phyloP scores from a whole-genome alignment of 1,140 invertebrate species.

The Drosophila burlai region DNA sequence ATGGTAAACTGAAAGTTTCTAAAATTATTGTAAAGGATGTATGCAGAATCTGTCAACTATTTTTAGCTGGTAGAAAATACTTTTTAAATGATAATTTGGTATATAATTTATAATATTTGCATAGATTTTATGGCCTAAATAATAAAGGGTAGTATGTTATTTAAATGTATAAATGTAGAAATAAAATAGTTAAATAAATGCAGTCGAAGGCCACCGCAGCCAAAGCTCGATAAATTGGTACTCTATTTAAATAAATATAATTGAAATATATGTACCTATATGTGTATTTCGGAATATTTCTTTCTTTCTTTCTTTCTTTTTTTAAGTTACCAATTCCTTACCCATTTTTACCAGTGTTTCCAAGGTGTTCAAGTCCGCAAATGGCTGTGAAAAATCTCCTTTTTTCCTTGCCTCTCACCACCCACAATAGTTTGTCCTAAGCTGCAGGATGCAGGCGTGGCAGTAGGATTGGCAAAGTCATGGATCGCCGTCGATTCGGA shows the following conservation, averaged over 20 bases:
- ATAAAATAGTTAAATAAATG: too few species aligned
- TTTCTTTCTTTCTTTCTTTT: background rate
- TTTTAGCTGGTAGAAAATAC: background rate
- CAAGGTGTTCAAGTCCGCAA: slow-evolving; percentile 21
- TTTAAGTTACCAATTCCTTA: background rate
- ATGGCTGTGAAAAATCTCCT: slow-evolving; percentile 52
- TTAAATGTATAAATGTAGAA: too few species aligned
- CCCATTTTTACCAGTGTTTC: background rate
- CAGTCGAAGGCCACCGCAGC: too few species aligned
- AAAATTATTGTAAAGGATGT: background rate
- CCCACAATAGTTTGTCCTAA: slow-evolving; percentile 28
- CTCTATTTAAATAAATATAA: background rate
- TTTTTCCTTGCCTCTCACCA: slow-evolving; percentile 14
- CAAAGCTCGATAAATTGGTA: background rate
- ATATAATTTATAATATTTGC: background rate
- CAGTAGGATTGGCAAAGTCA: slow-evolving; percentile 12
- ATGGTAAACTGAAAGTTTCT: too few species aligned
- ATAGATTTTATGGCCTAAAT: background rate
- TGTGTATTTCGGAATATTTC: too few species aligned
- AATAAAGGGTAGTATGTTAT: too few species aligned
- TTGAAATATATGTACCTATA: background rate
- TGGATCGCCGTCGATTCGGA: slow-evolving; percentile 52
- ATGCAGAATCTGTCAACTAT: rapidly evolving
- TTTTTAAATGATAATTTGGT: background rate
- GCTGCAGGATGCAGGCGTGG: slow-evolving; percentile 7